Conservation (phyloP, 2,888 invertebrate genomes). For the Sicus ferrugineus region DNA sequence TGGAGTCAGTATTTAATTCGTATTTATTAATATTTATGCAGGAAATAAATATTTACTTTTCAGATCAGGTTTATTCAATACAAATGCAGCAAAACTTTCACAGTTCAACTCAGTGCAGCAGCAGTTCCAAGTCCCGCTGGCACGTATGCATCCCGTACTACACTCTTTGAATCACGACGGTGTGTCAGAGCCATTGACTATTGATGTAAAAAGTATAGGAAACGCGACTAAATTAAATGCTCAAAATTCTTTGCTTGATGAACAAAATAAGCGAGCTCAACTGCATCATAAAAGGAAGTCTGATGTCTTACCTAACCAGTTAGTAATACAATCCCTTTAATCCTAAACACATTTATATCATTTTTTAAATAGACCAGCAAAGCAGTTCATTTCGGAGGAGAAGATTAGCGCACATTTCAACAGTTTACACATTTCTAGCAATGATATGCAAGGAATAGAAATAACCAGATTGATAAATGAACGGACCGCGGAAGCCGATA, state of each 20-base stretch:
- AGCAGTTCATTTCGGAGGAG: slow-evolving; percentile 83
- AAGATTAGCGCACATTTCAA: slow-evolving; percentile 84
- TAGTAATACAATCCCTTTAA: slow-evolving; percentile 56
- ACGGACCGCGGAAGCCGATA: slow-evolving; percentile 47
- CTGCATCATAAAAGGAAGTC: slow-evolving; percentile 59
- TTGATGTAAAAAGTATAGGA: slow-evolving; percentile 60
- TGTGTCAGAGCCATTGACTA: slow-evolving; percentile 67
- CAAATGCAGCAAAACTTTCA: slow-evolving; percentile 16
- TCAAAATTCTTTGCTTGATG: slow-evolving; percentile 32
- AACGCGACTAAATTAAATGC: slow-evolving; percentile 58
- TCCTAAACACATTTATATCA: neutral
- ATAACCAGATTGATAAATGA: slow-evolving; percentile 38
- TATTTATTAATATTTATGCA: no score
- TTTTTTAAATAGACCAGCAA: slow-evolving; percentile 67
- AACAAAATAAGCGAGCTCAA: slow-evolving; percentile 41
- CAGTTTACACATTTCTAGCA: slow-evolving; percentile 75
- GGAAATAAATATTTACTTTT: no score
- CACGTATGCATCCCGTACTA: slow-evolving; percentile 49
- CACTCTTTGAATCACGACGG: slow-evolving; percentile 62
- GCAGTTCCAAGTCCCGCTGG: slow-evolving; percentile 2
- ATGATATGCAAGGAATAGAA: slow-evolving; percentile 51
- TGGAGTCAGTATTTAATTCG: no score
- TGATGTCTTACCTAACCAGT: slow-evolving; percentile 65
- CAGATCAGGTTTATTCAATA: no score
- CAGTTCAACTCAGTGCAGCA: slow-evolving; percentile 12